Evolutionary conservation across 1,140 invertebrate genomes (phyloP).

Genomic region (Drusus annulatus): DNA sequence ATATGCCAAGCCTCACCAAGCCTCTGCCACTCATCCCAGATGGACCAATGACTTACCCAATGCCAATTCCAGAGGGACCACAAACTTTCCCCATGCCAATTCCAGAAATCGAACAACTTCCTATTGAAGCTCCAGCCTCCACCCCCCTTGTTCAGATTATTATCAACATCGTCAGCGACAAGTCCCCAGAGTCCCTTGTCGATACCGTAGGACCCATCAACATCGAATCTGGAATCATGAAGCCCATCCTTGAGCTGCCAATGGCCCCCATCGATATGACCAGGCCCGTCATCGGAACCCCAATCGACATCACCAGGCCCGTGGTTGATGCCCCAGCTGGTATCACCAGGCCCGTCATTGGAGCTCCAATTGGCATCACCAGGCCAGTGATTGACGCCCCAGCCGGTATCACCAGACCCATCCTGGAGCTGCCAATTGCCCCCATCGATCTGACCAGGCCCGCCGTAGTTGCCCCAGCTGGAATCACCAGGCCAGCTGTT

Average conservation of each 20-base stretch:
- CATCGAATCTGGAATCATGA: background rate
- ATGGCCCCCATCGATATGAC: background rate
- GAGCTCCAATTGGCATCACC: background rate
- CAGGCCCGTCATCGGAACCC: background rate
- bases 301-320: background rate
- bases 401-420: background rate
- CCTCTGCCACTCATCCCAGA: background rate
- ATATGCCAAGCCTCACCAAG: background rate
- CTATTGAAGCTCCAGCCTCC: background rate
- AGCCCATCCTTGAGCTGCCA: background rate
- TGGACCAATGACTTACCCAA: background rate
- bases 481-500: background rate
- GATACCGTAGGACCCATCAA: background rate
- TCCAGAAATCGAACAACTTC: background rate
- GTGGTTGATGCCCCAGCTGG: too few species aligned
- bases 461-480: background rate
- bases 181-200: background rate
- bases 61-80: background rate
- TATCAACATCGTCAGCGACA: constrained; percentile 9
- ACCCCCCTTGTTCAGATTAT: constrained; percentile 23
- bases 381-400: background rate
- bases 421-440: background rate
- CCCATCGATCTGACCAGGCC: background rate
- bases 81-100: background rate
- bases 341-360: background rate